These are phyloP conservation scores for Festucalex cinctus DNA, from an alignment of 2,113 vertebrate species.

Conservation along the genomic window DNA sequence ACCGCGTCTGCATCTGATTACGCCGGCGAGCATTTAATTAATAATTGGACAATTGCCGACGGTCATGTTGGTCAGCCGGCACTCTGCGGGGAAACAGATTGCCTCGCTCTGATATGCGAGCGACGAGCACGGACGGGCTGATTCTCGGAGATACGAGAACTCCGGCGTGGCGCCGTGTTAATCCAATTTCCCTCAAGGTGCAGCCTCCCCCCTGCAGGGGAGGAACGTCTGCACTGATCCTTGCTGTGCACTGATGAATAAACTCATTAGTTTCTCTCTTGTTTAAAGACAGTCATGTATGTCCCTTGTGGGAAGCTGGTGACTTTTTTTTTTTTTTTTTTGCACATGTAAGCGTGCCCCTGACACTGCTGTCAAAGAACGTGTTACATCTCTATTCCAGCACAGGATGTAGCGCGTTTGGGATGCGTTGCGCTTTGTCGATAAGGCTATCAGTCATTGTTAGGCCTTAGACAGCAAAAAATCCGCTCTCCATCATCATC, in stretches of 20 bases:
- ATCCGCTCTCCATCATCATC: constrained; percentile 30
- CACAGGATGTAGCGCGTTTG: constrained; percentile 40
- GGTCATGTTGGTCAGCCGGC: constrained; percentile 58
- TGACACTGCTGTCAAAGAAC: constrained; percentile 51
- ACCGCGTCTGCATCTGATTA: constrained; percentile 64
- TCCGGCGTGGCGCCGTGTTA: constrained; percentile 38
- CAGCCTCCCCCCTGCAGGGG: constrained; percentile 23
- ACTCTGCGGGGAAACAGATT: constrained; percentile 56
- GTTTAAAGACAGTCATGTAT: constrained; percentile 71
- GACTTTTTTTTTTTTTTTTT: too few relatives aligned
- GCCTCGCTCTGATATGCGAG: constrained; percentile 51
- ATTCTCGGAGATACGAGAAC: constrained; percentile 58
- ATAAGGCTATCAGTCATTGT: constrained; percentile 62
- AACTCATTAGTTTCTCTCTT: constrained; percentile 80
- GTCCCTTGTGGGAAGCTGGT: constrained; percentile 62
- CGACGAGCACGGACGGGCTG: constrained; percentile 54
- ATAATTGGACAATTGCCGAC: constrained; percentile 60
- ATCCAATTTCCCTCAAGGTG: constrained; percentile 59
- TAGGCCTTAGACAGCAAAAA: constrained; percentile 56
- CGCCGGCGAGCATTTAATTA: constrained; percentile 62
- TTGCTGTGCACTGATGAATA: constrained; percentile 74
- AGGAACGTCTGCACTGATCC: constrained; percentile 32
- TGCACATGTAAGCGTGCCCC: constrained; percentile 69
- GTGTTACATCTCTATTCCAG: constrained; percentile 10
- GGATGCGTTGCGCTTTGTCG: constrained; percentile 56